Evolutionary conservation across 1,140 invertebrate genomes (phyloP), one percentile per base, ranked within the genome.

Genomic region (Achatina immaculata): DNA sequence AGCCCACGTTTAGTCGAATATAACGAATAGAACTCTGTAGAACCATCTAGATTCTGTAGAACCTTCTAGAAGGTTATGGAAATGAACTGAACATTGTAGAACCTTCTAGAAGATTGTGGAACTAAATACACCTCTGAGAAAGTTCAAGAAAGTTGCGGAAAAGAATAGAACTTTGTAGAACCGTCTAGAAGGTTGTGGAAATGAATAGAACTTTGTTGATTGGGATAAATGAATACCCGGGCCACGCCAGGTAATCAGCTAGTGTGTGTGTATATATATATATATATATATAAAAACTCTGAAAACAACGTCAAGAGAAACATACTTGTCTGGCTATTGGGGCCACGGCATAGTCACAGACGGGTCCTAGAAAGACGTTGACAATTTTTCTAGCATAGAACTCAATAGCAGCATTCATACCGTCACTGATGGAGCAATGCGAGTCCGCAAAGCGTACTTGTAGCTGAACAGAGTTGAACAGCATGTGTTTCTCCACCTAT

Each of bases 301-400:
- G 43, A 45, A 45, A 45, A 45, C 43, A 45, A 45, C 43, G 16
- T 45, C 16, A 21, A n/a, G n/a, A 55, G 14, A 6, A 94, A 3
- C 45, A 68, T 0, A 95, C 94, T 89, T 97, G 97, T 43, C 97
- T 92, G 0, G 95, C 95, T 4, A 98, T 95, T 0, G 96, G 96
- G 0, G 96, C 96, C 73, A 97, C 93, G 0, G 96, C 96, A 90
- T 97, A 98, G 85, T 97, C 96, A 90, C 96, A 98, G 9, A 96
- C 94, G 0, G 97, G 95, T 0, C 97, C 97, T 86, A 98, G 93
- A 88, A 98, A 96, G 0, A 95, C 96, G 91, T 97, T 95, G 24
- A 86, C 83, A 36, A 83, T 80, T 51, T 84, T 84, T 1, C 81
- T 72, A 19, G 87, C 81, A 79, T 85, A 89, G 76, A 86, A 88